Percentiles rank a stretch among this genome's conserved stretches.
Evolutionary conservation across 2,888 invertebrate species (phyloP).

Genomic region (Mythimna vitellina): DNA sequence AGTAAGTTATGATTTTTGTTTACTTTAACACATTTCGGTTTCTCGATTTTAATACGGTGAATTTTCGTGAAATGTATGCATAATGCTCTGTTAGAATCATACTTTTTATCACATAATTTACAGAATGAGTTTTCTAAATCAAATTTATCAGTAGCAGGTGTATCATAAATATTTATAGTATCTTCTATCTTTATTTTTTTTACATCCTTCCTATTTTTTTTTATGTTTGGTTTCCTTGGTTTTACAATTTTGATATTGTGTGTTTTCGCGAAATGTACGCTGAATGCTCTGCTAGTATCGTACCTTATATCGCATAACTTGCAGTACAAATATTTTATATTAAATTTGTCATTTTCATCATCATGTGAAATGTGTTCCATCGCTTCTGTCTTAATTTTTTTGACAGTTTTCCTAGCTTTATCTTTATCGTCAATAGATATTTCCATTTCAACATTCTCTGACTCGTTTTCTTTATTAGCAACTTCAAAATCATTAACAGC

Average conservation of each 20-base stretch:
- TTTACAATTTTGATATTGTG: slow-evolving; percentile 72
- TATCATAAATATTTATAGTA: slow-evolving; percentile 3
- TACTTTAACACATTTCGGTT: slow-evolving; percentile 40
- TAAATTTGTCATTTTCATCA: slow-evolving; percentile 62
- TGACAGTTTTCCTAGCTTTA: neutral
- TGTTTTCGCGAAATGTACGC: slow-evolving; percentile 71
- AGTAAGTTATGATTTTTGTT: slow-evolving; percentile 1
- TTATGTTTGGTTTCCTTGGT: slow-evolving; percentile 37
- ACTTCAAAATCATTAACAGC: slow-evolving; percentile 13
- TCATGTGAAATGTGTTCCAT: slow-evolving; percentile 19
- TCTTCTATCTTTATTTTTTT: neutral
- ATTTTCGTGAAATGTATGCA: slow-evolving; percentile 73
- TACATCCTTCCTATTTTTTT: neutral
- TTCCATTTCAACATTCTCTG: slow-evolving; percentile 10
- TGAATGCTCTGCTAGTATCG: slow-evolving; percentile 65
- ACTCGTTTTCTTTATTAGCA: slow-evolving; percentile 25
- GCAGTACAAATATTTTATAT: slow-evolving; percentile 74
- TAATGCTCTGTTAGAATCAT: slow-evolving; percentile 64
- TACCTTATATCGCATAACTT: slow-evolving; percentile 78
- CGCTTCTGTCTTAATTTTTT: slow-evolving; percentile 3
- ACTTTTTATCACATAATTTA: slow-evolving; percentile 76
- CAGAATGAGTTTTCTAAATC: slow-evolving; percentile 75
- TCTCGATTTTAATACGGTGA: slow-evolving; percentile 71
- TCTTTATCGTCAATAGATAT: slow-evolving; percentile 15
- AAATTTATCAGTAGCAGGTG: slow-evolving; percentile 58